Conservation (phyloP, 2,888 invertebrate species). For the Ceratothoa steindachneri region DNA sequence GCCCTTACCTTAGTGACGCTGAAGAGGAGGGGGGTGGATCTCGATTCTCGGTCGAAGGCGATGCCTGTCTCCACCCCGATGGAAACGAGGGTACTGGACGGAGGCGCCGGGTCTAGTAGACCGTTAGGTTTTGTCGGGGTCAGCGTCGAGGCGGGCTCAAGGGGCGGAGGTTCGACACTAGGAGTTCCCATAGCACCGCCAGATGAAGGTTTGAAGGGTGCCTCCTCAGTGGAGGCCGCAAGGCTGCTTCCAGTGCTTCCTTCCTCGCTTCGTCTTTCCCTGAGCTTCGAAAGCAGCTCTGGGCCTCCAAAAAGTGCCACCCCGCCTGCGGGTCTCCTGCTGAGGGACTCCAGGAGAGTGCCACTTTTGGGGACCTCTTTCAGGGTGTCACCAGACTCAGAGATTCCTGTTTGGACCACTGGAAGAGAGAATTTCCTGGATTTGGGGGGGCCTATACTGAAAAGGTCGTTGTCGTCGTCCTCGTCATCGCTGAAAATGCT, state of each 20-base stretch:
- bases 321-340: slow-evolving; percentile 32
- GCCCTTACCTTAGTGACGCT: background rate
- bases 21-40: background rate
- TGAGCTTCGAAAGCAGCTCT: slow-evolving; percentile 29
- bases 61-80: background rate
- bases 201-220: no score
- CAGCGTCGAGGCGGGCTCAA: no score
- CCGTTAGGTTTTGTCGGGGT: no score
- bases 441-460: background rate
- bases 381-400: no score
- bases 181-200: no score
- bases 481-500: background rate
- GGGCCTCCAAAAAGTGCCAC: slow-evolving; percentile 36
- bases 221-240: background rate
- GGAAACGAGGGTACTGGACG: background rate
- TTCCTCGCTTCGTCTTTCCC: slow-evolving; percentile 13
- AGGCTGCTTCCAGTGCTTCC: background rate
- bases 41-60: background rate
- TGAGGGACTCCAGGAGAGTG: background rate
- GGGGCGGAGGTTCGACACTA: no score
- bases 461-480: background rate
- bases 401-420: no score
- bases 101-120: background rate
- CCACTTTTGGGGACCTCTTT: background rate
- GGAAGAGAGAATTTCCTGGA: no score